A percentile compares a stretch with the other conserved stretches of the same genome.
phyloP scores from a whole-genome alignment of 1,140 invertebrate species.

The Atta colombica region DNA sequence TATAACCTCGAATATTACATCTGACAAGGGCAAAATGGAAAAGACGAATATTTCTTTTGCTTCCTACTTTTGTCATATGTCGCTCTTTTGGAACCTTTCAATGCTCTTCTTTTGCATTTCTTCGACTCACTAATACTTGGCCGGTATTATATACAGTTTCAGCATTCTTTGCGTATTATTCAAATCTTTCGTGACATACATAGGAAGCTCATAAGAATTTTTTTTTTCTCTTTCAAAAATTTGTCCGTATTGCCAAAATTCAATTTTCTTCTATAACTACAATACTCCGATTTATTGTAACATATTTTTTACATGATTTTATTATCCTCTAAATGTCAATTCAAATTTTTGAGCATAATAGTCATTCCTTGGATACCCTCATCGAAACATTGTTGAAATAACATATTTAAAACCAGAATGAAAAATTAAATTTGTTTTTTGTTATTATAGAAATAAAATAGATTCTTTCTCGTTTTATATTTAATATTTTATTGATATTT shows the following conservation, averaged over 20 bases:
- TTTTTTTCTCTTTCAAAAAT: constrained; percentile 24
- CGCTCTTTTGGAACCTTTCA: constrained; percentile 42
- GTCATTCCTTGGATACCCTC: background rate
- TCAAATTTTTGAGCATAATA: background rate
- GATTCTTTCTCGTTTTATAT: background rate
- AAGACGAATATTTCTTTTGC: constrained; percentile 57
- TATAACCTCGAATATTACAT: constrained; percentile 61
- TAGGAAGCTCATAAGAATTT: constrained; percentile 20
- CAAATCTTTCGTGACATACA: constrained; percentile 34
- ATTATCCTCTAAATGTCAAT: background rate
- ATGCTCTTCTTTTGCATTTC: constrained; percentile 39
- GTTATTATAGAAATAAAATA: background rate
- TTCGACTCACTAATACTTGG: constrained; percentile 48
- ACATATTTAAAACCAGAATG: constrained; percentile 3
- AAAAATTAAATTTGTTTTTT: background rate
- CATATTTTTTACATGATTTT: constrained; percentile 4
- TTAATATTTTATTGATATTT: constrained; percentile 7
- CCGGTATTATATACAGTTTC: background rate
- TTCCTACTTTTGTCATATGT: constrained; percentile 50
- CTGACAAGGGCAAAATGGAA: constrained; percentile 56
- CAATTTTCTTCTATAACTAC: constrained; percentile 13
- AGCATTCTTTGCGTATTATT: constrained; percentile 51
- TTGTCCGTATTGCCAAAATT: constrained; percentile 29
- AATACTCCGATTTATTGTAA: constrained; percentile 8
- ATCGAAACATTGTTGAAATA: constrained; percentile 11